These are phyloP conservation scores for Yponomeuta evonymella DNA, from an alignment of 2,888 invertebrate genomes.

Conservation along the genomic window DNA sequence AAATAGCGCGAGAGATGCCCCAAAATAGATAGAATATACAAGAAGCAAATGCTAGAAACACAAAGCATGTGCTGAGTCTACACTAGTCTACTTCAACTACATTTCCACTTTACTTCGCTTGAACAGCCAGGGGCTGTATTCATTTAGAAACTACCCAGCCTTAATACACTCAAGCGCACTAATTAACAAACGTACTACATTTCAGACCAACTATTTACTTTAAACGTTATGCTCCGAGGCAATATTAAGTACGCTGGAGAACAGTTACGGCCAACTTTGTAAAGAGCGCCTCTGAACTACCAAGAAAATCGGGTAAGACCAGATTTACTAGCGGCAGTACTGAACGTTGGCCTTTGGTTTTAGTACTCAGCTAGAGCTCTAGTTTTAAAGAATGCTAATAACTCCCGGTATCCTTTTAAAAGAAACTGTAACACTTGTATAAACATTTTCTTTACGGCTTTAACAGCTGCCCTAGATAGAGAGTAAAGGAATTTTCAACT, in stretches of 20 bases:
- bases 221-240: background rate
- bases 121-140: no score
- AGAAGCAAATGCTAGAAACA: no score
- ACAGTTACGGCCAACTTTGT: background rate
- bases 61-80: no score
- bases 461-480: background rate
- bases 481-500: background rate
- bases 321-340: background rate
- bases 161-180: no score
- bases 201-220: background rate
- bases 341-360: background rate
- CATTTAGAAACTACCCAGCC: no score
- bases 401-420: constrained; percentile 14
- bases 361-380: background rate
- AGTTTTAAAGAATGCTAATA: constrained; percentile 11
- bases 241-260: background rate
- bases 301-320: background rate
- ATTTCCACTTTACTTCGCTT: no score
- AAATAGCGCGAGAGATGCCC: no score
- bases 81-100: no score
- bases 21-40: no score
- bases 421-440: constrained; percentile 42
- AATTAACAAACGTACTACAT: no score
- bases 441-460: constrained; percentile 30
- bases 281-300: background rate